A percentile compares a stretch with the other conserved stretches of the same genome.
Evolutionary conservation across 1,140 invertebrate genomes (phyloP).

Genomic region (Nilaparvata lugens): DNA sequence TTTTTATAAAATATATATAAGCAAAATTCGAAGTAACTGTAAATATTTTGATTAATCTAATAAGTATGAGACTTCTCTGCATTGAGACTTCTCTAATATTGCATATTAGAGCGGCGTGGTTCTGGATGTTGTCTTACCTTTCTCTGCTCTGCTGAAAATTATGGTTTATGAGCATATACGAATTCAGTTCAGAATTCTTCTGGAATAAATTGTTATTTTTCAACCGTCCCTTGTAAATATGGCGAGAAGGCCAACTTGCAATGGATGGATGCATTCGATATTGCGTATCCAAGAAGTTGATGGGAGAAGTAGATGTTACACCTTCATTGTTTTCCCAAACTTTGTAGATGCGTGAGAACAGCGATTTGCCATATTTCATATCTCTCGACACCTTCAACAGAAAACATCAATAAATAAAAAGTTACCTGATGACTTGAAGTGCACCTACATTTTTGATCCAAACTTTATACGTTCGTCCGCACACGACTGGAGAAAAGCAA

Average conservation of each 20-base stretch:
- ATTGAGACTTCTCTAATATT: no score
- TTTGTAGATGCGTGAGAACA: background rate
- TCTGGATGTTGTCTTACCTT: background rate
- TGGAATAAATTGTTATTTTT: slow-evolving; percentile 35
- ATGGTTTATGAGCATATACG: slow-evolving; percentile 48
- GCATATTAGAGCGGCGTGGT: no score
- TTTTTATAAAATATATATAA: no score
- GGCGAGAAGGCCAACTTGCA: slow-evolving; percentile 58
- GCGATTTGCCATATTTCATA: background rate
- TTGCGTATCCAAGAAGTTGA: slow-evolving; percentile 55
- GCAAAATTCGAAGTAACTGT: background rate
- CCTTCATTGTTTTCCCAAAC: background rate
- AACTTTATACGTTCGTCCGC: no score
- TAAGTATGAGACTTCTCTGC: background rate
- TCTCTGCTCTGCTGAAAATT: slow-evolving; percentile 15
- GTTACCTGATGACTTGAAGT: no score
- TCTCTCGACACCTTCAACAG: background rate
- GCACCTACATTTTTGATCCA: no score
- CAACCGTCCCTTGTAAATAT: slow-evolving; percentile 61
- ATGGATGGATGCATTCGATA: slow-evolving; percentile 83
- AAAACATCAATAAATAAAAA: no score
- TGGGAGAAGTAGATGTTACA: background rate
- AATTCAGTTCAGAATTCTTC: slow-evolving; percentile 32
- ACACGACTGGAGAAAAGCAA: no score
- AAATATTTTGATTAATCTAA: background rate